Evolutionary conservation across 2,113 vertebrate genomes (phyloP).

Genomic region (Phoenicopterus ruber): DNA sequence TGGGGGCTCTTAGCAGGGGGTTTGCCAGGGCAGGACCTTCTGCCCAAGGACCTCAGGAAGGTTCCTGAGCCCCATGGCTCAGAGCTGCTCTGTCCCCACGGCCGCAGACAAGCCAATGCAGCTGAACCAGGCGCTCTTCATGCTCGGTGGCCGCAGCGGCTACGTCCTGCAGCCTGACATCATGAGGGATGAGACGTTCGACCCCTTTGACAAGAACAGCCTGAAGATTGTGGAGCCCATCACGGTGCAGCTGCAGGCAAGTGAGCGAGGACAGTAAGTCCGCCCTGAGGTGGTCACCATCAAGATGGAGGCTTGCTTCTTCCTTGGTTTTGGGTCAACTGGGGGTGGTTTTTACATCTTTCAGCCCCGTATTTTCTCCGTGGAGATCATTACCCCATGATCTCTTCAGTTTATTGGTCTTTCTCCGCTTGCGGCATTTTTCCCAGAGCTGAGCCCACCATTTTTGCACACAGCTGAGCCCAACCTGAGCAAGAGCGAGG

Average conservation of each 20-base stretch:
- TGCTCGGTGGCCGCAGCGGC: slow-evolving; percentile 88
- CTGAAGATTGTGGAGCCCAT: slow-evolving; percentile 86
- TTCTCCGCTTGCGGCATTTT: background rate
- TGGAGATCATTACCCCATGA: background rate
- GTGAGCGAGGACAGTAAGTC: background rate
- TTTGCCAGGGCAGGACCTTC: background rate
- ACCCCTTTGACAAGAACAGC: slow-evolving; percentile 92
- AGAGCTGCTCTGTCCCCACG: background rate
- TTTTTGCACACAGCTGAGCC: background rate
- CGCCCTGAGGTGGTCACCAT: background rate
- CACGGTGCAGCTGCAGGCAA: slow-evolving; percentile 82
- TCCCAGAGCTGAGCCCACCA: background rate
- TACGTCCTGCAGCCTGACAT: slow-evolving; percentile 91
- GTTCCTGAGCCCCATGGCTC: background rate
- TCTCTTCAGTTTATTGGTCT: background rate
- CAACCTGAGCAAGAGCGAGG: background rate
- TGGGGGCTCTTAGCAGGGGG: background rate
- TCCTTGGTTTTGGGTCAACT: accelerated
- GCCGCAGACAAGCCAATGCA: slow-evolving; percentile 96
- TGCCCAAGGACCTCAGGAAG: accelerated
- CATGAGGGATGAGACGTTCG: slow-evolving; percentile 92
- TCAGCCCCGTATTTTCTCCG: background rate
- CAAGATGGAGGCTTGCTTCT: background rate
- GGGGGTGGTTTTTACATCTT: background rate
- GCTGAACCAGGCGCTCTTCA: slow-evolving; percentile 97